A percentile compares a stretch with the other conserved stretches of the same genome.
These are phyloP conservation scores for Drosophila kikkawai DNA, from an alignment of 1,140 invertebrate species.

Conservation along the genomic window DNA sequence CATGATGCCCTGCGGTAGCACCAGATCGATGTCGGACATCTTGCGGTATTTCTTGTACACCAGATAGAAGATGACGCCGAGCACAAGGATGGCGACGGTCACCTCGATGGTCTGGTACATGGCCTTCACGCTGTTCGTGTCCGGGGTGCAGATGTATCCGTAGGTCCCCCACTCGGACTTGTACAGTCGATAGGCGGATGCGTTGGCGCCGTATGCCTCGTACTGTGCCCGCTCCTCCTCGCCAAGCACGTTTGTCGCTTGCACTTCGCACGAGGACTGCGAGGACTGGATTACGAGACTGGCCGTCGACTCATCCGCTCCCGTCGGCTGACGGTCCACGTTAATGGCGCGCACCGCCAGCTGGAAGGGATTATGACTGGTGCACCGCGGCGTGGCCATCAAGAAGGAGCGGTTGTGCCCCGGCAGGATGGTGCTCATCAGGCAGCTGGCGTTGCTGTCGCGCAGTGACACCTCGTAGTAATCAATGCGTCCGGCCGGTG, in stretches of 20 bases:
- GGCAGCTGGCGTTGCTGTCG: constrained; percentile 32
- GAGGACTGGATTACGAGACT: not conserved
- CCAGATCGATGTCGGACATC: constrained; percentile 67
- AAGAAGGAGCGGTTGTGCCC: constrained; percentile 39
- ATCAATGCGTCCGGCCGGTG: constrained; percentile 56
- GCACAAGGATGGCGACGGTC: constrained; percentile 33
- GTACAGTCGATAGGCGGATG: constrained; percentile 39
- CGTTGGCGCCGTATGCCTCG: constrained; percentile 21
- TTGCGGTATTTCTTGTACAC: constrained; percentile 57
- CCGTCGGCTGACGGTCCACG: constrained; percentile 33
- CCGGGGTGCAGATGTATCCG: constrained; percentile 60
- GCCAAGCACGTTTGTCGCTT: constrained; percentile 1
- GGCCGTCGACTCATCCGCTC: not conserved
- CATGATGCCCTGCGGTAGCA: constrained; percentile 60
- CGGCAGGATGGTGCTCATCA: constrained; percentile 38
- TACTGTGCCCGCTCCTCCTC: constrained; percentile 25
- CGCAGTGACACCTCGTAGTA: constrained; percentile 62
- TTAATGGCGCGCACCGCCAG: constrained; percentile 68
- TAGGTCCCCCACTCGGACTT: constrained; percentile 45
- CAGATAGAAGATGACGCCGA: constrained; percentile 28
- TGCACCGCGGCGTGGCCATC: constrained; percentile 58
- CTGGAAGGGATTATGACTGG: constrained; percentile 42
- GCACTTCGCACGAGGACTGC: constrained; percentile 9
- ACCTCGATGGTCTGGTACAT: constrained; percentile 47
- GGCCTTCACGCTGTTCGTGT: constrained; percentile 38